A percentile compares a stretch with the other conserved stretches of the same genome.
phyloP scores from a whole-genome alignment of 2,113 vertebrate species.

The Macheiramphus alcinus region DNA sequence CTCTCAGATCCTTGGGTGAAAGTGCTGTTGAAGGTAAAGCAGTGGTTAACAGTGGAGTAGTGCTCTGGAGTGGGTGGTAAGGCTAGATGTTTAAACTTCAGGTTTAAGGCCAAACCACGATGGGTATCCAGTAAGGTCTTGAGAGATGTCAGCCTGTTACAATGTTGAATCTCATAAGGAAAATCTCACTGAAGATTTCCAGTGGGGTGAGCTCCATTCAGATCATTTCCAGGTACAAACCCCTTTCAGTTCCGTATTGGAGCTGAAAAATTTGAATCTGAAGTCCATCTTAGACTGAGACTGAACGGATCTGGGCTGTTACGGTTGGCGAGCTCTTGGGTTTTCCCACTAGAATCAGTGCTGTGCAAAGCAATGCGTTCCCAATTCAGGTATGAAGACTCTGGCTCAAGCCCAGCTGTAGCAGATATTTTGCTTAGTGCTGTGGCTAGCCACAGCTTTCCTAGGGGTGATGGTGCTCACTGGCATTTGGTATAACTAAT shows the following conservation, averaged over 20 bases:
- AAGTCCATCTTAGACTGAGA: not conserved
- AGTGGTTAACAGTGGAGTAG: not conserved
- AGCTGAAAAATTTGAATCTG: not conserved
- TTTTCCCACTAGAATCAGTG: not conserved
- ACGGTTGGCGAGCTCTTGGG: not conserved
- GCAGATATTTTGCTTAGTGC: not conserved
- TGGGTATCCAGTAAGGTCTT: not conserved
- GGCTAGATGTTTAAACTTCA: not conserved
- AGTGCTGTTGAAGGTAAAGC: not conserved
- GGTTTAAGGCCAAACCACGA: not conserved
- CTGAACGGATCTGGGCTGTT: not conserved
- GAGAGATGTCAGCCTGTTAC: not conserved
- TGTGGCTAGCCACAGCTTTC: not conserved
- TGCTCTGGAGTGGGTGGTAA: not conserved
- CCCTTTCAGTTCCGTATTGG: not conserved
- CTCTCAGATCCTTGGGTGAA: not conserved
- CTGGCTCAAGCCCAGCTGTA: not conserved
- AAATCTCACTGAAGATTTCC: not conserved
- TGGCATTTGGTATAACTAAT: not conserved
- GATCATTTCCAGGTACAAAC: not conserved
- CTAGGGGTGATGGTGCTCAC: not conserved
- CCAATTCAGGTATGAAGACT: not conserved
- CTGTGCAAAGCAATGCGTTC: not conserved
- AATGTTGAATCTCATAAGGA: not conserved
- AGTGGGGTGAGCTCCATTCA: not conserved